phyloP scores from a whole-genome alignment of 2,797 vertebrate genomes.

The Avahi laniger region DNA sequence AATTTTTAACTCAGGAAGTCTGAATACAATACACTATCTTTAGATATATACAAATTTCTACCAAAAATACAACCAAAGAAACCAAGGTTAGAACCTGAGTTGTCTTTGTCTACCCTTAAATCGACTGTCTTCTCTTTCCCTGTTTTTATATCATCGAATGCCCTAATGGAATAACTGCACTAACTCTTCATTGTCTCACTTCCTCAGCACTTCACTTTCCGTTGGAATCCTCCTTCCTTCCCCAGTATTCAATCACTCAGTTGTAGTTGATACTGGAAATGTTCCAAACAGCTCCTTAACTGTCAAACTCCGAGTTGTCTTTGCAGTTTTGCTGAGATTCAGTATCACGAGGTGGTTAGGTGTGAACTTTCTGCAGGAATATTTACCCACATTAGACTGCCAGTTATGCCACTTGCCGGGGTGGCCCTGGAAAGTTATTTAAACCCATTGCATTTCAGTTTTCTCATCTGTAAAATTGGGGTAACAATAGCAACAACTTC shows the following conservation, averaged over 20 bases:
- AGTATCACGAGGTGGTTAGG: background rate
- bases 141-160: too few species aligned
- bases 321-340: background rate
- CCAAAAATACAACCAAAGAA: background rate
- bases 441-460: background rate
- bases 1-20: background rate
- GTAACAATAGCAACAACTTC: background rate
- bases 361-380: background rate
- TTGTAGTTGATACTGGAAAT: background rate
- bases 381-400: background rate
- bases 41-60: background rate
- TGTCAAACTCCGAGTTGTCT: background rate
- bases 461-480: background rate
- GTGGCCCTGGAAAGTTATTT: background rate
- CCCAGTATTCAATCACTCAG: too few species aligned
- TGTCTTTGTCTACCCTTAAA: background rate
- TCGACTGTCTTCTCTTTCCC: background rate
- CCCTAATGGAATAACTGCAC: too few species aligned
- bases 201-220: background rate
- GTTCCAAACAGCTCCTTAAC: background rate
- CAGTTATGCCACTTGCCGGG: background rate
- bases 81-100: background rate
- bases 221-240: background rate
- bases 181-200: background rate
- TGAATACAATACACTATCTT: background rate